Evolutionary conservation across 2,888 invertebrate species (phyloP).

Genomic region (Blomia tropicalis): DNA sequence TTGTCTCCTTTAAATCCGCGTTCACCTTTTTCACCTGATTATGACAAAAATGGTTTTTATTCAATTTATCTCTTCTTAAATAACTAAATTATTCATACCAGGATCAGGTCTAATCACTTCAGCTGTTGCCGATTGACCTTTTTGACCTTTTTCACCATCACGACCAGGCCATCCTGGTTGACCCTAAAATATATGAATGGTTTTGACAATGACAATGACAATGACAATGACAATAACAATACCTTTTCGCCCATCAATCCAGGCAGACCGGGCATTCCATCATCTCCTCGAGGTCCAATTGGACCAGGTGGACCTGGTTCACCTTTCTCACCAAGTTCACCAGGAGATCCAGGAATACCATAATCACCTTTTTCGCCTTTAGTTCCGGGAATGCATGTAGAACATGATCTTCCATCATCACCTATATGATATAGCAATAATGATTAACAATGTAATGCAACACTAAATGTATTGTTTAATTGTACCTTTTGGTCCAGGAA

Average conservation of each 20-base stretch:
- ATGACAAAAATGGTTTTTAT: background rate
- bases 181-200: conserved; percentile 21
- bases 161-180: conserved; percentile 43
- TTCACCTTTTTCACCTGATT: conserved; percentile 24
- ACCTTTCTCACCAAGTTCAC: conserved; percentile 48
- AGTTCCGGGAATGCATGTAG: conserved; percentile 27
- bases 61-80: too few species aligned
- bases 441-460: background rate
- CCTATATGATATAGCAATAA: conserved; percentile 21
- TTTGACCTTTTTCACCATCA: conserved; percentile 32
- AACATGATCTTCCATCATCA: conserved; percentile 28
- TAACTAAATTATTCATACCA: conserved; percentile 4
- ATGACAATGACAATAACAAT: too few species aligned
- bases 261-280: conserved; percentile 28
- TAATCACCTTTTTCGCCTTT: conserved; percentile 24
- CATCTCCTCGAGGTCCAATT: conserved; percentile 27
- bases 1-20: conserved; percentile 39
- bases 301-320: conserved; percentile 22
- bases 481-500: background rate
- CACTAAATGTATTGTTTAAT: background rate
- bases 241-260: conserved; percentile 21
- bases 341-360: conserved; percentile 44
- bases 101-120: conserved; percentile 28
- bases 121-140: conserved; percentile 40
- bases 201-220: background rate